These are phyloP conservation scores for Sepioteuthis lessoniana DNA, from an alignment of 2,888 invertebrate species.

Conservation along the genomic window DNA sequence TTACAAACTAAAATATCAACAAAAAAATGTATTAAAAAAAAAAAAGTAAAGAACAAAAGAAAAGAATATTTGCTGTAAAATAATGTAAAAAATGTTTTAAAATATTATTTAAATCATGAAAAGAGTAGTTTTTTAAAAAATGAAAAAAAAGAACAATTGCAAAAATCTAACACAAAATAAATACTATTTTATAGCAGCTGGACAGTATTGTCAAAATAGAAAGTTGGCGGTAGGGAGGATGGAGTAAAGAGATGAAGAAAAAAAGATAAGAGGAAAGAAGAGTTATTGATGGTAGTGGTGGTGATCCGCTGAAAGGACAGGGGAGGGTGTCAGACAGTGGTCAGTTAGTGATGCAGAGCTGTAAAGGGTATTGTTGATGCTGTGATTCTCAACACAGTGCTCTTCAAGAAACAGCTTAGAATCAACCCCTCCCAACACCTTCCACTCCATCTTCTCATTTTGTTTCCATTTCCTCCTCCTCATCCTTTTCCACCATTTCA, in stretches of 20 bases:
- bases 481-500: background rate
- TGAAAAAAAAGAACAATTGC: background rate
- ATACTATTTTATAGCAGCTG: slow-evolving; percentile 8
- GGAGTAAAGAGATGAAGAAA: background rate
- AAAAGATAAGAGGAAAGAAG: background rate
- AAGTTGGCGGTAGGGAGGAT: background rate
- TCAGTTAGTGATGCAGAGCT: slow-evolving; percentile 24
- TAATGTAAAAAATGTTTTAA: background rate
- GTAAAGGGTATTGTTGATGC: slow-evolving; percentile 33
- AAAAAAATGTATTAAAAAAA: background rate
- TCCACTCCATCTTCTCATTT: background rate
- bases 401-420: slow-evolving; percentile 14
- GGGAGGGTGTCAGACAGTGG: background rate
- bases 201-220: background rate
- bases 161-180: background rate
- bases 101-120: background rate
- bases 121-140: slow-evolving; percentile 33
- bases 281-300: background rate
- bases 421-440: background rate
- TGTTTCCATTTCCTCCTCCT: background rate
- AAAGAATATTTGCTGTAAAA: background rate
- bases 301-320: no score
- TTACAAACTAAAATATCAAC: background rate
- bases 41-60: background rate
- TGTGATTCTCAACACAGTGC: slow-evolving; percentile 37